Conservation (phyloP, 2,113 vertebrate genomes). For the Trichechus manatus region DNA sequence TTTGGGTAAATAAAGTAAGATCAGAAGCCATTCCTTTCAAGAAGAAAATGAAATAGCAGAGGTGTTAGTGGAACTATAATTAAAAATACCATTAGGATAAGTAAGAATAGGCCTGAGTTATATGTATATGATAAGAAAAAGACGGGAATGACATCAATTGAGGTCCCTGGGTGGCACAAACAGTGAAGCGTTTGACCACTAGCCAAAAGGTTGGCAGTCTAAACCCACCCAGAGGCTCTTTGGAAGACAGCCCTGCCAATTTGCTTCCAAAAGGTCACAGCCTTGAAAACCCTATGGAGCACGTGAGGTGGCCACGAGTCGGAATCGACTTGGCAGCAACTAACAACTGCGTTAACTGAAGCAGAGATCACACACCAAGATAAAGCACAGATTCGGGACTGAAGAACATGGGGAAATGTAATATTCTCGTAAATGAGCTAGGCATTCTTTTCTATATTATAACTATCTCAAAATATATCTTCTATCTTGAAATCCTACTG, state of each 20-base stretch:
- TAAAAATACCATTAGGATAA: constrained; percentile 47
- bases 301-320: too few relatives aligned
- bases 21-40: constrained; percentile 11
- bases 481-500: neutral
- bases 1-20: neutral
- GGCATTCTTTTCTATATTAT: neutral
- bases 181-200: neutral
- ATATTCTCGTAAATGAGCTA: neutral
- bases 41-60: constrained; percentile 49
- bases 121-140: neutral
- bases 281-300: neutral
- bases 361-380: neutral
- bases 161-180: neutral
- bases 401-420: neutral
- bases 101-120: constrained; percentile 16
- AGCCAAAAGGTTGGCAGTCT: neutral
- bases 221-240: neutral
- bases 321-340: neutral
- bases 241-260: neutral
- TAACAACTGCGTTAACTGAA: neutral
- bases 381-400: neutral
- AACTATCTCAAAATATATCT: neutral
- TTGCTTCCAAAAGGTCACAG: neutral
- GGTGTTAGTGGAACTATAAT: neutral
- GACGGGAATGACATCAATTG: neutral